Evolutionary conservation across 1,140 invertebrate species (phyloP), one percentile per base, ranked within the genome.

Genomic region (Drosophila nigrodunni): DNA sequence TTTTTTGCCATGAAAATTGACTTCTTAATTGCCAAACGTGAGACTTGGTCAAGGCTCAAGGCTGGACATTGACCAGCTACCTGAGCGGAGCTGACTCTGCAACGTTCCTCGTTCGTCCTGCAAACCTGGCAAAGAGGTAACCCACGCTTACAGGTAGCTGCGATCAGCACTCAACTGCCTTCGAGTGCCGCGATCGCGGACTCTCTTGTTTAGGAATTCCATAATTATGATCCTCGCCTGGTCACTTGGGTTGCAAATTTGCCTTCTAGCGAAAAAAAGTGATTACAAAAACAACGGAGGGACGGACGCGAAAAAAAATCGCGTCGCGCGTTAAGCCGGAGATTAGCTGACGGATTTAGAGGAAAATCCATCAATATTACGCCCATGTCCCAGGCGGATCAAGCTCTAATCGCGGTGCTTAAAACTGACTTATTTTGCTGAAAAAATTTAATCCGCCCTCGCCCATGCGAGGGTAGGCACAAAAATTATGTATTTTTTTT

Each of bases 361-460:
- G 85, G 85, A 85, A 89, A 89, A 89, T 89, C 85, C 85, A 77
- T 89, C 69, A 88, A 88, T 88, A 88, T 89, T 89, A 89, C 85
- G 85, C 85, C 85, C 85, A 90, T 62, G 46, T 68, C 70, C 62
- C 65, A 39, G 54, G 78, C 70, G 85, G 85, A 89, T 89, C 73
- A 89, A 89, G 81, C 80, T 89, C 70, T 88, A 88, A 89, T 89
- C 85, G 52, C 86, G 57, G 55, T 78, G 85, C 78, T 90, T 89
- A 89, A 89, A 43, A 61, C 55, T 62, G 81, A 74, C 75, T 81
- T 85, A 85, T 85, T 85, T 89, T 77, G 74, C 64, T 57, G 75
- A 89, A 89, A 89, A 89, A 89, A 90, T 57, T 81, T 89, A 89
- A 89, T 89, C 85, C 85, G 71, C 76, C 79, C 70, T 3, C 49